Evolutionary conservation across 2,797 vertebrate species (phyloP).

Genomic region (Arctocebus calabarensis): DNA sequence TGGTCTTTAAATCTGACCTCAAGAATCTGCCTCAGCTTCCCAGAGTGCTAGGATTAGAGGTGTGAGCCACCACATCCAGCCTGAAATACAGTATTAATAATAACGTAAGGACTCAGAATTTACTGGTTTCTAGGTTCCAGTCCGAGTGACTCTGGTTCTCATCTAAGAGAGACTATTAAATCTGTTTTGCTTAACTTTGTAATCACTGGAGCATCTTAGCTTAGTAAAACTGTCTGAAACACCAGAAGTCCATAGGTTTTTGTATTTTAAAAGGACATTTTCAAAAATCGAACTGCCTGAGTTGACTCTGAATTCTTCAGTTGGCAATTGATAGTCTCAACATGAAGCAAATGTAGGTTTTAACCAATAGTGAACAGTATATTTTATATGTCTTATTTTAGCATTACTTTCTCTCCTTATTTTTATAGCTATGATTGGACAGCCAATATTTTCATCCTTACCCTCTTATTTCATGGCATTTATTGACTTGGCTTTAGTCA

Average conservation of each 20-base stretch:
- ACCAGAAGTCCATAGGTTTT: not conserved
- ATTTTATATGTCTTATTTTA: conserved; percentile 62
- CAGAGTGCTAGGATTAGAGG: no score
- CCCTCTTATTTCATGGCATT: conserved; percentile 45
- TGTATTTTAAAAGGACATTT: conserved; percentile 27
- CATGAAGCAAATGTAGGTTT: conserved; percentile 51
- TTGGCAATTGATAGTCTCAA: conserved; percentile 45
- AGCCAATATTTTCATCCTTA: conserved; percentile 37
- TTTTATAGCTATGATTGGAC: conserved; percentile 45
- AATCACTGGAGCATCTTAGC: conserved; percentile 18
- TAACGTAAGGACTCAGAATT: conserved; percentile 40
- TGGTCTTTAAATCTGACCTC: no score
- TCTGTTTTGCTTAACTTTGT: conserved; percentile 40
- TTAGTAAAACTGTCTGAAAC: conserved; percentile 50
- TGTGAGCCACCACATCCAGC: no score
- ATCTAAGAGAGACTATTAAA: not conserved
- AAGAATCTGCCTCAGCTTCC: no score
- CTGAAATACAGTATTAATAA: conserved; percentile 11
- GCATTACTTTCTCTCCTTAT: conserved; percentile 43
- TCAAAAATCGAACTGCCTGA: conserved; percentile 57
- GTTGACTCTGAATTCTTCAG: conserved; percentile 21
- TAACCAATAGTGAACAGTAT: conserved; percentile 36
- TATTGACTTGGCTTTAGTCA: conserved; percentile 65
- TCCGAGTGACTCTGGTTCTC: not conserved
- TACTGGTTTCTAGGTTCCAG: conserved; percentile 34